Conservation (phyloP, 2,888 invertebrate genomes). For the Rhingia campestris region DNA sequence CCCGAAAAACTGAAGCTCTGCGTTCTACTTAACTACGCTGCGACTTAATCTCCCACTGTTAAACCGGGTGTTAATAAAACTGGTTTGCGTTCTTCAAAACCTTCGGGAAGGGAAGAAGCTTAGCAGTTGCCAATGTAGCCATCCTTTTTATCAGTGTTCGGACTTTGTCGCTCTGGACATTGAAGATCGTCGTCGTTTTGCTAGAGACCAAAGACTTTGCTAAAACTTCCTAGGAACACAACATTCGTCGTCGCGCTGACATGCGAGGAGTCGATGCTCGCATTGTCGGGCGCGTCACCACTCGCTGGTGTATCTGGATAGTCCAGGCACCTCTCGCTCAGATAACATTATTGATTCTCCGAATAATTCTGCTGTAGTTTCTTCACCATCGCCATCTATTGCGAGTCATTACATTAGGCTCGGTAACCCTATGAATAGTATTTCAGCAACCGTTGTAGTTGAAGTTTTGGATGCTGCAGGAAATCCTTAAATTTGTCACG, state of each 20-base stretch:
- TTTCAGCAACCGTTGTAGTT: slow-evolving; percentile 13
- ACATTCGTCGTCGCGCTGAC: slow-evolving; percentile 37
- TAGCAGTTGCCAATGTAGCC: not conserved
- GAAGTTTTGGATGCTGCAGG: too few species aligned
- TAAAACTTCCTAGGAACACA: too few species aligned
- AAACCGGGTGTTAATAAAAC: too few species aligned
- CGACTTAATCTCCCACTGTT: too few species aligned
- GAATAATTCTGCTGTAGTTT: not conserved
- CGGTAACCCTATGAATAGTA: slow-evolving; percentile 1
- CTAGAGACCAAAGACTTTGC: too few species aligned
- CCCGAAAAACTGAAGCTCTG: too few species aligned
- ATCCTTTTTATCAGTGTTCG: not conserved
- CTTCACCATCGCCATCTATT: not conserved
- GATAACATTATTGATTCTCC: not conserved
- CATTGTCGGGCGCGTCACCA: slow-evolving; percentile 16
- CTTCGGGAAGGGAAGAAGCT: too few species aligned
- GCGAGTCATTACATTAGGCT: slow-evolving; percentile 11
- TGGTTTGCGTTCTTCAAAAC: too few species aligned
- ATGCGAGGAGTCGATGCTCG: slow-evolving; percentile 10
- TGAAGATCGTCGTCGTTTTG: too few species aligned
- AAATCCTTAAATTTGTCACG: not conserved
- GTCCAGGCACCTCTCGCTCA: not conserved
- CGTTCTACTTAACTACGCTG: too few species aligned
- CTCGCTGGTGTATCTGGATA: slow-evolving; percentile 11
- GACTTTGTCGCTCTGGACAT: too few species aligned